Percentiles rank a stretch among this genome's conserved stretches.
Evolutionary conservation across 2,797 vertebrate genomes (phyloP).

Genomic region (Argyrosomus regius): DNA sequence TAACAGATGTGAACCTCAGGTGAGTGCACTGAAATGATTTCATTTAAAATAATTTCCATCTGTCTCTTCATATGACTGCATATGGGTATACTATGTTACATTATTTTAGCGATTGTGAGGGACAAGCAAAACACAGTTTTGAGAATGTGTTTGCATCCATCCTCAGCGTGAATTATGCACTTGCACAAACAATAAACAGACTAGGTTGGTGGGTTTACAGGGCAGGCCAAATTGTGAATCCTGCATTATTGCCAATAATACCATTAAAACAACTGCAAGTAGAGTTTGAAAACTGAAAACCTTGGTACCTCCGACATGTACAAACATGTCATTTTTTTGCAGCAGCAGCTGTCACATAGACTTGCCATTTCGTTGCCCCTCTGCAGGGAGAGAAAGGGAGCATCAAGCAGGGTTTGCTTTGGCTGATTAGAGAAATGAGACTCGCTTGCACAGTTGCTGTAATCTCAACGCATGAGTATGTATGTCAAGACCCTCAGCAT

Average conservation of each 20-base stretch:
- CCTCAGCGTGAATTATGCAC: not conserved
- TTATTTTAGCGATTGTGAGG: not conserved
- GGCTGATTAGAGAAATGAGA: constrained; percentile 3
- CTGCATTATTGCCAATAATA: not conserved
- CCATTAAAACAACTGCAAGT: not conserved
- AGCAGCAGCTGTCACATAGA: constrained; percentile 9
- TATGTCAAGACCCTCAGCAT: not conserved
- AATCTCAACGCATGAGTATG: not conserved
- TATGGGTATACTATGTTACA: not conserved
- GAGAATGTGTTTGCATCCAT: too few species aligned
- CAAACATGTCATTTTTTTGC: not conserved
- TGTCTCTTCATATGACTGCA: not conserved
- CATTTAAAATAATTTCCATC: not conserved
- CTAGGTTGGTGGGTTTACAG: not conserved
- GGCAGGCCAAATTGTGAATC: not conserved
- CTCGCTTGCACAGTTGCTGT: not conserved
- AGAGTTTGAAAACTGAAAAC: not conserved
- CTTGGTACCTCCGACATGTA: not conserved
- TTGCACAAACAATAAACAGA: not conserved
- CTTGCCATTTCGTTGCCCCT: not conserved
- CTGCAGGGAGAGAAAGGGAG: not conserved
- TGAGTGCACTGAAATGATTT: too few species aligned
- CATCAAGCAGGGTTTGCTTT: not conserved
- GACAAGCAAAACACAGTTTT: not conserved
- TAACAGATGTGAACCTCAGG: not conserved